These are phyloP conservation scores for Drosophila kepulauana DNA, from an alignment of 1,140 invertebrate species.

Conservation along the genomic window DNA sequence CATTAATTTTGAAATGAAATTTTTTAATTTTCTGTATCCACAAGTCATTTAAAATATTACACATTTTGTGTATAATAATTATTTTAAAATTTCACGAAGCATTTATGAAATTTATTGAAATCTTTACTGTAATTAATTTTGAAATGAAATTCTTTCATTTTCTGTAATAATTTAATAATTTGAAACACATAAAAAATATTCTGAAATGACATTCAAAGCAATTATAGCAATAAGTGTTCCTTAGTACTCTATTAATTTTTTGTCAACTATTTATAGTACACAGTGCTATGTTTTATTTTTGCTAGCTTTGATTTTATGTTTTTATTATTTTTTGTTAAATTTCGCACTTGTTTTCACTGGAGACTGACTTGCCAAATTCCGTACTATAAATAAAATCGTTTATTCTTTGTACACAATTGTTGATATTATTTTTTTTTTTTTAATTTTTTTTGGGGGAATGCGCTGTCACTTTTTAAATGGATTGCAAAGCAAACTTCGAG, in stretches of 20 bases:
- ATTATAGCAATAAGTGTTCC: too few relatives aligned
- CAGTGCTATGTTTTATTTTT: neutral
- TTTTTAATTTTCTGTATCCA: too few relatives aligned
- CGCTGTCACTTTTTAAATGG: constrained; percentile 40
- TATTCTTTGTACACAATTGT: constrained; percentile 51
- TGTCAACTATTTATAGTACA: neutral
- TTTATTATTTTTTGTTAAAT: neutral
- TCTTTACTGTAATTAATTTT: too few relatives aligned
- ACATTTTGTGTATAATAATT: too few relatives aligned
- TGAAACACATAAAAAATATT: too few relatives aligned
- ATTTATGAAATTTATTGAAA: too few relatives aligned
- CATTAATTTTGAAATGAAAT: too few relatives aligned
- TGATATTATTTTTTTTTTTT: constrained; percentile 21
- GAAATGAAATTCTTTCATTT: too few relatives aligned
- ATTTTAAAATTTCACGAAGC: too few relatives aligned
- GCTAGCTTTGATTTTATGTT: neutral
- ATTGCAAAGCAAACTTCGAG: constrained; percentile 29
- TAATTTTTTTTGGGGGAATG: neutral
- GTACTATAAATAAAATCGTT: constrained; percentile 23
- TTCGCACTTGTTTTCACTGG: constrained; percentile 40
- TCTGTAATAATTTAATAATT: too few relatives aligned
- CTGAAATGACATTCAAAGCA: too few relatives aligned
- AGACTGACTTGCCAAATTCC: constrained; percentile 25
- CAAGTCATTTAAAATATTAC: too few relatives aligned
- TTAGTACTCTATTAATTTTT: constrained; percentile 3